Evolutionary conservation across 1,140 invertebrate species (phyloP), one percentile per base, ranked within the genome.

Genomic region (Physella acuta): DNA sequence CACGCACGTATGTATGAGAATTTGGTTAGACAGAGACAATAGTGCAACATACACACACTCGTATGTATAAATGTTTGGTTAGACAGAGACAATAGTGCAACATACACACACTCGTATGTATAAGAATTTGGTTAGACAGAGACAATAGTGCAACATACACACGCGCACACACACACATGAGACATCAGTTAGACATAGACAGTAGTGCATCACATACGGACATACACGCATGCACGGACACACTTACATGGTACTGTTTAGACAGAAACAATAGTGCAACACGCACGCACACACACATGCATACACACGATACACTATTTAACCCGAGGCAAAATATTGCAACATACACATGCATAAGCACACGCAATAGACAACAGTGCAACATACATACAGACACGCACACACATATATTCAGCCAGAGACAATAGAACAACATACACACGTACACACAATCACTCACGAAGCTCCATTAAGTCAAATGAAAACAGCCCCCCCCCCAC

Each of bases 371-470:
- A 26, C 44, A 4, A 44, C 44, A 64, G 2, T 14, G 14, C 44
- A 26, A 28, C 17, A 64, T 33, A 51, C 36, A 64, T 33, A 64
- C 5, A 64, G 26, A 64, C 37, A 64, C 26, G 49, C 36, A 64
- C 37, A 49, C 62, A 49, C 62, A 51, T 33, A 51, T 39, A 64
- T 33, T 8, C 37, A 51, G 36, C 28, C 62, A 49, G 36, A 64
- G 36, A 51, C 62, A 64, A 36, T 3, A 44, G 34, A 44, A 66
- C 64, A 53, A 55, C 64, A 53, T 51, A 55, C 49, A 53, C 64
- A 55, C 64, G 55, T 51, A 55, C 64, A 53, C 64, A 66, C 64
- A 66, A 44, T 31, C 64, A 66, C 64, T 33, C 64, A 66, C 64
- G 39, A 44, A 66, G 49, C 31, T 51, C 52, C 64, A 55, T 51